phyloP scores from a whole-genome alignment of 2,797 vertebrate species.

The Rhinella marina region DNA sequence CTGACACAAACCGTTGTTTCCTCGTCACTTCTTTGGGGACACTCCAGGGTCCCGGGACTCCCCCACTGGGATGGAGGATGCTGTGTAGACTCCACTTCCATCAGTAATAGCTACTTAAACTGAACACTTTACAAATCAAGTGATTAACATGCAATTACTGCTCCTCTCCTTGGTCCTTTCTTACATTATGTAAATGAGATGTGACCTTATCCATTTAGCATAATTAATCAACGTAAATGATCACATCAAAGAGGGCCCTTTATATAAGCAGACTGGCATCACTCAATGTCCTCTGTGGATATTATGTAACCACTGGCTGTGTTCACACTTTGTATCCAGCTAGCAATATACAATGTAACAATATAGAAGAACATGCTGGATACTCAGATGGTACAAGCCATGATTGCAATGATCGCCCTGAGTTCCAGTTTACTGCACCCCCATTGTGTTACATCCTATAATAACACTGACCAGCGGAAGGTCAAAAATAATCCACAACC shows the following conservation, averaged over 20 bases:
- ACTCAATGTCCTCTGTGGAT: conserved; percentile 57
- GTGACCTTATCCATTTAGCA: conserved; percentile 68
- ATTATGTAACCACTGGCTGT: background rate
- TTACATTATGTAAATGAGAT: conserved; percentile 67
- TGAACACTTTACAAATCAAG: conserved; percentile 61
- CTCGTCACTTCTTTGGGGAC: background rate
- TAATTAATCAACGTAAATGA: conserved; percentile 66
- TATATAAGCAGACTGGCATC: conserved; percentile 67
- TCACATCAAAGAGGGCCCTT: conserved; percentile 65
- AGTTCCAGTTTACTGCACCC: background rate
- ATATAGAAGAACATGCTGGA: background rate
- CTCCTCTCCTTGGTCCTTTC: conserved; percentile 59
- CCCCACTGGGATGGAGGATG: background rate
- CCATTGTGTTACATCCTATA: background rate
- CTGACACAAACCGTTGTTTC: background rate
- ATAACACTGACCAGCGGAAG: too few relatives aligned
- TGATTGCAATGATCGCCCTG: background rate
- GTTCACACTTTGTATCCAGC: background rate
- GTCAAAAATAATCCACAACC: too few relatives aligned
- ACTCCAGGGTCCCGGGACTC: background rate
- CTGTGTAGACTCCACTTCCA: conserved; percentile 8
- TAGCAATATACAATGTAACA: background rate
- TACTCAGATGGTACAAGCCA: background rate
- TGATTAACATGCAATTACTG: conserved; percentile 62
- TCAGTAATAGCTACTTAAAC: conserved; percentile 48